Percentiles rank a stretch among this genome's conserved stretches.
phyloP scores from a whole-genome alignment of 2,797 vertebrate genomes.

The Dermochelys coriacea region DNA sequence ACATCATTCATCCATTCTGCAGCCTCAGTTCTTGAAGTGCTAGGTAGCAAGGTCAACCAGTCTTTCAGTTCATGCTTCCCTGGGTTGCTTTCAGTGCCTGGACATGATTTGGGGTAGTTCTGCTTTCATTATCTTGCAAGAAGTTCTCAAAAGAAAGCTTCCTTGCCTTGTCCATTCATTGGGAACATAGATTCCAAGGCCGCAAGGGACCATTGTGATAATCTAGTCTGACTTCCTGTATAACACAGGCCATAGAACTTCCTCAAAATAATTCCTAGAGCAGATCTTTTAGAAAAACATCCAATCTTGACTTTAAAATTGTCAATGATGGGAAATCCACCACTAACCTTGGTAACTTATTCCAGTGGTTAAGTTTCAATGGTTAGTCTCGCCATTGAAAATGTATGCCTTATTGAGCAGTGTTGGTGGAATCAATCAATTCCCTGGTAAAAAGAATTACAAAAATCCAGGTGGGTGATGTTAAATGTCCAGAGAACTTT shows the following conservation, averaged over 20 bases:
- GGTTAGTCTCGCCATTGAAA: neutral
- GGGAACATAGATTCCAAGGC: neutral
- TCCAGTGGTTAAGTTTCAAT: neutral
- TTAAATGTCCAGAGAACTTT: neutral
- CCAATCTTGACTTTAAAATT: neutral
- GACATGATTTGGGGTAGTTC: neutral
- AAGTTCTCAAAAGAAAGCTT: neutral
- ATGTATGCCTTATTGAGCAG: neutral
- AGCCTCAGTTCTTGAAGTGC: neutral
- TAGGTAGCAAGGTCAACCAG: neutral
- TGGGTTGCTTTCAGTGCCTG: neutral
- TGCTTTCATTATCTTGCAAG: neutral
- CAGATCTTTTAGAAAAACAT: neutral
- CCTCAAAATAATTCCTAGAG: neutral
- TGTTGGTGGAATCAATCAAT: neutral
- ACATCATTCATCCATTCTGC: neutral
- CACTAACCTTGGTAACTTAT: neutral
- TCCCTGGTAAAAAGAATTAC: neutral
- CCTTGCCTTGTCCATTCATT: neutral
- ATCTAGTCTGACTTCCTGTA: neutral
- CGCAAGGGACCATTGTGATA: neutral
- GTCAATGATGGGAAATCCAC: neutral
- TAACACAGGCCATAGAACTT: neutral
- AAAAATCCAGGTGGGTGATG: neutral
- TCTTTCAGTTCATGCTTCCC: neutral